phyloP scores from a whole-genome alignment of 1,140 invertebrate genomes.

The Cyclargus thomasi region DNA sequence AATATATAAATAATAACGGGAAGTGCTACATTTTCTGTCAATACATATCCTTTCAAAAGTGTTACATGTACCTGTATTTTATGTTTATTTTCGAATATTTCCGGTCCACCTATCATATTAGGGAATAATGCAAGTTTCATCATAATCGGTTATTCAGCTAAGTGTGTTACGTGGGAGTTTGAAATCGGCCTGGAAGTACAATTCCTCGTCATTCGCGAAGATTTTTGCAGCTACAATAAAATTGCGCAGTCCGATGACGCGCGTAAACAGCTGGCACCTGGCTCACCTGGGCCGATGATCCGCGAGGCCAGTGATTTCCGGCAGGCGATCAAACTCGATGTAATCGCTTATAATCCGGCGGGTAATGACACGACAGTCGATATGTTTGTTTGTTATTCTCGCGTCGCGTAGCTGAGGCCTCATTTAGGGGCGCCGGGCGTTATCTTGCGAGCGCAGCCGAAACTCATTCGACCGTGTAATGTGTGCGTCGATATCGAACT shows the following conservation, averaged over 20 bases:
- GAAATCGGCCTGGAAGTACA: too few relatives aligned
- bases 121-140: too few relatives aligned
- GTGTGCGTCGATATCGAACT: conserved; percentile 48
- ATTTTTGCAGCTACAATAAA: conserved; percentile 37
- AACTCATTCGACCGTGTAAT: conserved; percentile 62
- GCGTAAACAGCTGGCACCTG: background rate
- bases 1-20: too few relatives aligned
- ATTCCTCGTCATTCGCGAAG: conserved; percentile 43
- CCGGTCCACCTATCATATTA: too few relatives aligned
- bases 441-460: conserved; percentile 54
- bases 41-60: too few relatives aligned
- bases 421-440: conserved; percentile 58
- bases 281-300: conserved; percentile 10
- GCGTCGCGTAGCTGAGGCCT: conserved; percentile 50
- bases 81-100: too few relatives aligned
- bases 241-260: background rate
- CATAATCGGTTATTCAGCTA: too few relatives aligned
- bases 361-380: conserved; percentile 49
- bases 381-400: conserved; percentile 57
- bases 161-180: too few relatives aligned
- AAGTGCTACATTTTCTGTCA: too few relatives aligned
- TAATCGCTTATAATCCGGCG: conserved; percentile 55
- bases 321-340: conserved; percentile 44
- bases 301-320: conserved; percentile 40
- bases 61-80: too few relatives aligned